These are phyloP conservation scores for Ciconia nigra DNA, from an alignment of 2,797 vertebrate species.

Conservation along the genomic window DNA sequence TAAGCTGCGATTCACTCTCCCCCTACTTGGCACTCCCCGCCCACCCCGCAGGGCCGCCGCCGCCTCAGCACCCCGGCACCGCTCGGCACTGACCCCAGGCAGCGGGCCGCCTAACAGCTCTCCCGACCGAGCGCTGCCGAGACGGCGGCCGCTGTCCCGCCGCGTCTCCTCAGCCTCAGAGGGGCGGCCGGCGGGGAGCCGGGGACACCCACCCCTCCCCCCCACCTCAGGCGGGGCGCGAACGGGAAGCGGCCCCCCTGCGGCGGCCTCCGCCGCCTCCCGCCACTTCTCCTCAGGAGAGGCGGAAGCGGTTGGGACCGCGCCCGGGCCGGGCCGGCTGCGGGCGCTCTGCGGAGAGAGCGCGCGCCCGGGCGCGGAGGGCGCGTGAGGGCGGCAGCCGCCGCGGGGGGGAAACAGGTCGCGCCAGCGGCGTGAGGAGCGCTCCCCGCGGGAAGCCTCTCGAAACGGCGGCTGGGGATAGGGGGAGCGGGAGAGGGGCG, in stretches of 20 bases:
- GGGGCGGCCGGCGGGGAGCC: too few relatives aligned
- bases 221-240: too few relatives aligned
- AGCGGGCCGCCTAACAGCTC: background rate
- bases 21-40: too few relatives aligned
- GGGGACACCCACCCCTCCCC: too few relatives aligned
- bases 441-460: background rate
- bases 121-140: too few relatives aligned
- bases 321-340: background rate
- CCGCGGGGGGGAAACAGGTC: background rate
- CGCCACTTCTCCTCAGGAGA: background rate
- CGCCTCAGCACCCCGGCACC: too few relatives aligned
- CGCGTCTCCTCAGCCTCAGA: too few relatives aligned
- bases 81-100: background rate
- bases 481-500: accelerated
- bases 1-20: background rate
- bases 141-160: background rate
- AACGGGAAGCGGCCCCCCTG: background rate
- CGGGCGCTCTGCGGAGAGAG: background rate
- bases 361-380: background rate
- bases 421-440: too few relatives aligned
- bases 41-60: background rate
- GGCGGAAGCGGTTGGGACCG: background rate
- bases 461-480: too few relatives aligned
- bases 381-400: background rate
- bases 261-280: accelerated